Base-by-base conservation (phyloP, 1,140 invertebrate species). In the Drosophila azteca region DNA sequence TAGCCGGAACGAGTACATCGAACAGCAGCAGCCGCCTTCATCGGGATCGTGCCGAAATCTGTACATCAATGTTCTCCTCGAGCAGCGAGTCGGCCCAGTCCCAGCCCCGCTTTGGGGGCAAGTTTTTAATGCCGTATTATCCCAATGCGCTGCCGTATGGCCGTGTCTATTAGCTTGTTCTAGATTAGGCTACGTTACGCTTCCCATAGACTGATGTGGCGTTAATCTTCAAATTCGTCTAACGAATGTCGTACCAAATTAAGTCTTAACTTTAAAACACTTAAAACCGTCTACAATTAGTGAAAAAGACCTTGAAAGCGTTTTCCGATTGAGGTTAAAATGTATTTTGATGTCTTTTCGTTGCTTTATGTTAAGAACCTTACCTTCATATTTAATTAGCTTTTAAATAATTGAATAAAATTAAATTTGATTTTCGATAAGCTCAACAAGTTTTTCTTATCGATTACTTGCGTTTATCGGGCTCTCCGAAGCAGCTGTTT, bases 51-150 rank as follows among this genome's bases (percentile, higher is more conserved):
- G 54, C 83, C n/a, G 88, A 90, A 29, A 76, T 90, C 6, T 91
- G 90, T 29, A 91, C 90, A 20, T 91, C 90, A 11, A 91, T 91
- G 87, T 91, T 91, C 60, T 91, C 90, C 1, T 91, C 91, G 41
- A 91, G 90, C 62, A 90, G 88, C 57, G 88, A 90, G 43, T 91
- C 90, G 26, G 83, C 83, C 1, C 90, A 91, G 52, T 90, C 91
- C 22, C 83, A 76, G n/a, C 75, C 82, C 0, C 77, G 91, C 11
- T 91, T 91, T 46, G 91, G 79, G 8, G 79, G 84, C 51, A 91
- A 90, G 44, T 77, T 91, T 58, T 54, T 92, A n/a, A 92, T 92
- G 73, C 90, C 90, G 0, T 91, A 91, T 53, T 88, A 90, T 77
- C 90, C 90, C 9, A 89, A 85, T 52, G 81, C 79, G 6, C 65